phyloP scores from a whole-genome alignment of 1,140 invertebrate genomes.

The Bombus picipes region DNA sequence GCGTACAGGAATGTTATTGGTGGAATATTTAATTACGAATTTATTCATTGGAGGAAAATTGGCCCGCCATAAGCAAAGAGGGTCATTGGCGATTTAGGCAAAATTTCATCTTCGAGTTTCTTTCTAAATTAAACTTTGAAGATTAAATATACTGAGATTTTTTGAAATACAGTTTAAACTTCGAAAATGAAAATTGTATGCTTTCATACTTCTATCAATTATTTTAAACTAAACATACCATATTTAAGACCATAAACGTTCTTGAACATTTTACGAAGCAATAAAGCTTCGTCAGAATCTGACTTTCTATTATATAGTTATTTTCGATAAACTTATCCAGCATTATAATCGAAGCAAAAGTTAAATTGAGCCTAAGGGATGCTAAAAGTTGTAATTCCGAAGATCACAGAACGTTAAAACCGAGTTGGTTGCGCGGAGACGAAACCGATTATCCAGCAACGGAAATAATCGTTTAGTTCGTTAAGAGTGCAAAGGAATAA shows the following conservation, averaged over 20 bases:
- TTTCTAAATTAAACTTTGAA: too few species aligned
- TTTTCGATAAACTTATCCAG: not conserved
- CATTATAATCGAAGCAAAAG: not conserved
- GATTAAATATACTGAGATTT: too few species aligned
- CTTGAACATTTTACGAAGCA: not conserved
- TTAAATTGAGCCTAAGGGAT: not conserved
- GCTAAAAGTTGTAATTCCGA: not conserved
- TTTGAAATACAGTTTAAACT: too few species aligned
- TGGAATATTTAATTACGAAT: too few species aligned
- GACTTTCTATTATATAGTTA: not conserved
- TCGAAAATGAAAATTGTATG: too few species aligned
- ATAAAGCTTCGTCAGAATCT: not conserved
- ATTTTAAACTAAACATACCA: too few species aligned
- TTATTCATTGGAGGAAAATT: too few species aligned
- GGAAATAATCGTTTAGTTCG: slow-evolving; percentile 33
- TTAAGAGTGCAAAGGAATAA: slow-evolving; percentile 21
- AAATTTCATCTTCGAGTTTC: too few species aligned
- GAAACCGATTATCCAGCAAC: not conserved
- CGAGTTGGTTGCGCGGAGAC: not conserved
- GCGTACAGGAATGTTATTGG: too few species aligned
- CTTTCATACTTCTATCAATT: too few species aligned
- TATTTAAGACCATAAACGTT: not conserved
- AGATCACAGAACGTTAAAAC: not conserved
- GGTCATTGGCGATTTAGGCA: too few species aligned
- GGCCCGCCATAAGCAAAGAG: too few species aligned